phyloP scores from a whole-genome alignment of 2,888 invertebrate species.

The Sesia bembeciformis region DNA sequence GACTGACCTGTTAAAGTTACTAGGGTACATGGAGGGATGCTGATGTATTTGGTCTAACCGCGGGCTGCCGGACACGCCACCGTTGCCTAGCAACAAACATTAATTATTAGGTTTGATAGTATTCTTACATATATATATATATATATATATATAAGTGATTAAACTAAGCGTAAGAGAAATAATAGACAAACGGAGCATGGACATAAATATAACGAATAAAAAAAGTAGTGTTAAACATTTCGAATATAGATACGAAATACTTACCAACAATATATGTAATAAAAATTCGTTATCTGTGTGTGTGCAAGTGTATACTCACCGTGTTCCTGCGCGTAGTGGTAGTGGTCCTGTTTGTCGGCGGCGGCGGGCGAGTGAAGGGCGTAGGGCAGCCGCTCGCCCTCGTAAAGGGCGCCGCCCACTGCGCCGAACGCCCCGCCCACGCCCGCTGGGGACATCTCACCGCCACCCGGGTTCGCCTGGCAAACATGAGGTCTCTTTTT shows the following conservation, averaged over 20 bases:
- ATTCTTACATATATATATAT: too few species aligned
- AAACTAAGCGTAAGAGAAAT: too few species aligned
- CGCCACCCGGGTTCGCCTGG: slow-evolving; percentile 7
- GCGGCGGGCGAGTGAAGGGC: too few species aligned
- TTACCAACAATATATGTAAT: too few species aligned
- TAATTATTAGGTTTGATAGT: not conserved
- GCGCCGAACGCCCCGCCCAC: slow-evolving; percentile 15
- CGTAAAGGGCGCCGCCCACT: slow-evolving; percentile 36
- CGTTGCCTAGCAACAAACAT: too few species aligned
- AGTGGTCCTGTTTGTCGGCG: slow-evolving; percentile 30
- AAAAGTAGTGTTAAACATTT: too few species aligned
- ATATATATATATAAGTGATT: too few species aligned
- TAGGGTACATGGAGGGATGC: slow-evolving; percentile 63
- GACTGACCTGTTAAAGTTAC: slow-evolving; percentile 56
- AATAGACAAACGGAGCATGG: too few species aligned
- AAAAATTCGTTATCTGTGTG: too few species aligned
- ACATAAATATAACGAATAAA: too few species aligned
- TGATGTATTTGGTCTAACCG: slow-evolving; percentile 59
- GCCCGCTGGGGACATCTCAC: slow-evolving; percentile 37
- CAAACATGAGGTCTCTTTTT: not conserved
- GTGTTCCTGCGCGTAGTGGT: slow-evolving; percentile 46
- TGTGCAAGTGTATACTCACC: slow-evolving; percentile 19
- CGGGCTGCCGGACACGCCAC: slow-evolving; percentile 50
- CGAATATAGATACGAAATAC: too few species aligned
- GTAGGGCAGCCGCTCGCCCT: slow-evolving; percentile 27